Evolutionary conservation across 2,113 vertebrate species (phyloP), one percentile per base, ranked within the genome.

Genomic region (Takifugu flavidus): DNA sequence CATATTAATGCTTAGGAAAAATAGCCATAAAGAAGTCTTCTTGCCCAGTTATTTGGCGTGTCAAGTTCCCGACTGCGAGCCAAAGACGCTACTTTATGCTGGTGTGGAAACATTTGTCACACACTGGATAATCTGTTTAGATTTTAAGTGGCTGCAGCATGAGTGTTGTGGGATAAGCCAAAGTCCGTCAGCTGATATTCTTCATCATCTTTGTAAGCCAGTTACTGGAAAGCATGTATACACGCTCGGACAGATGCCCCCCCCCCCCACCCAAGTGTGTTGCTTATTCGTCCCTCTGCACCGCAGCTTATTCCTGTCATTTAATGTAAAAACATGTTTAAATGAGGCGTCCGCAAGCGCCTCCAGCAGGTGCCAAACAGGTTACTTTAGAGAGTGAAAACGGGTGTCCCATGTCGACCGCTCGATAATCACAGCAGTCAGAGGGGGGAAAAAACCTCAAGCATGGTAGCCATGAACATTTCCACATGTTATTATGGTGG

Each of bases 401-500:
- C 39, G 71, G 69, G 75, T 79, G 72, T 86, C 78, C 65, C 59
- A 11, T 86, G 71, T 86, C 82, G 75, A 56, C 72, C 62, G 39
- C 83, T 72, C 59, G n/a, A 68, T 84, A 79, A 83, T 82, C 72
- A 61, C 82, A 78, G 76, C 77, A 72, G 73, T 69, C 65, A 25
- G 65, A 65, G 67, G 65, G 65, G 67, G 66, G 61, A 56, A 53
- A 62, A 68, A 80, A 72, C 58, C 79, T 72, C 71, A 69, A 74
- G 72, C 67, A 42, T 84, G 82, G 81, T 82, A 85, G 84, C 76
- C 10, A 50, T 86, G 81, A 88, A 83, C 82, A 87, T 83, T 87
- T 87, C 83, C 86, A 89, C 75, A 80, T 88, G 88, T 80, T 77
- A 67, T 80, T 73, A 80, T 68, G 80, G 67, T 27, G 72, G 72